A percentile compares a stretch with the other conserved stretches of the same genome.
phyloP scores from a whole-genome alignment of 2,797 vertebrate genomes.

The Kryptolebias ocellatus region DNA sequence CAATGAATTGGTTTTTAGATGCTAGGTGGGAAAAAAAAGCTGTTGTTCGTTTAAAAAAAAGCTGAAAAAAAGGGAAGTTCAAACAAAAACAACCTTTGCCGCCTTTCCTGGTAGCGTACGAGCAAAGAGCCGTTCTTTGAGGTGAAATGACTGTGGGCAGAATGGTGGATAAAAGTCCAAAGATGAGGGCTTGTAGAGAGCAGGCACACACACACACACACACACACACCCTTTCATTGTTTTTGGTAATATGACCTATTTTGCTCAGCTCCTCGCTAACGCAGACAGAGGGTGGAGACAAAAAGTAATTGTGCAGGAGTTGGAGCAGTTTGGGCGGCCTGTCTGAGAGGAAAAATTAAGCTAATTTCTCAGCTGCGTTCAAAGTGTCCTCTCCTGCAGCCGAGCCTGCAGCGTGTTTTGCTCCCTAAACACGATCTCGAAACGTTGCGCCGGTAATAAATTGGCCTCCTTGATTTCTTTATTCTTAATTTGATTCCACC shows the following conservation, averaged over 20 bases:
- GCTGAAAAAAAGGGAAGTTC: neutral
- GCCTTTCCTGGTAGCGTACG: constrained; percentile 17
- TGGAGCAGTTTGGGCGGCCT: constrained; percentile 27
- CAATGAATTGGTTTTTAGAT: no score
- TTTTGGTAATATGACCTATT: constrained; percentile 81
- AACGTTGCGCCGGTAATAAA: constrained; percentile 15
- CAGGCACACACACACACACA: constrained; percentile 51
- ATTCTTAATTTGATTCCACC: constrained; percentile 4
- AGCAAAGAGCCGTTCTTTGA: constrained; percentile 7
- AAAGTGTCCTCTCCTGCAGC: constrained; percentile 7
- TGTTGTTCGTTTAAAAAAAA: neutral
- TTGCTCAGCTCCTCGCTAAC: constrained; percentile 45
- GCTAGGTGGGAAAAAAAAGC: neutral
- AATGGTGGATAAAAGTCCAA: constrained; percentile 32
- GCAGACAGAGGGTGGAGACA: constrained; percentile 49
- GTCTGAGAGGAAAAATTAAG: constrained; percentile 24
- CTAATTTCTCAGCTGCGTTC: constrained; percentile 43
- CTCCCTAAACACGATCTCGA: constrained; percentile 15
- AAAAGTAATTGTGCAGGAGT: constrained; percentile 44
- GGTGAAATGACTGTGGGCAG: constrained; percentile 13
- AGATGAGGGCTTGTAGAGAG: constrained; percentile 36
- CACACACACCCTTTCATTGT: constrained; percentile 53
- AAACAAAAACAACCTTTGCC: constrained; percentile 9
- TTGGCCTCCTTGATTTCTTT: constrained; percentile 1
- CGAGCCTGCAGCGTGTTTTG: constrained; percentile 12